Percentiles rank a stretch among this genome's conserved stretches.
Evolutionary conservation across 2,888 invertebrate genomes (phyloP).

Genomic region (Dyspetes luteomarginatus): DNA sequence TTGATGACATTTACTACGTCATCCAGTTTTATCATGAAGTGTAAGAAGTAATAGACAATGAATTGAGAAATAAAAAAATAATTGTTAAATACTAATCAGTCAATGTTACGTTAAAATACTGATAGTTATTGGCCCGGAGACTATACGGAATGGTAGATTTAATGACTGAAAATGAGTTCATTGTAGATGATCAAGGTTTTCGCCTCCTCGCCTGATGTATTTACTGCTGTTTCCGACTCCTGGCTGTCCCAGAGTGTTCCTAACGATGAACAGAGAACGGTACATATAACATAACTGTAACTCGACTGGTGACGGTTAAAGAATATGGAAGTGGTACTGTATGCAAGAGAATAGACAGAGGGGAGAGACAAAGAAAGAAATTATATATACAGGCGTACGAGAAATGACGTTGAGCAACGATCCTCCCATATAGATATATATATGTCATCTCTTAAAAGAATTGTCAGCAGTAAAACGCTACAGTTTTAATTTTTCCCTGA

Average conservation of each 20-base stretch:
- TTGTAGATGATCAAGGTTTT: background rate
- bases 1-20: background rate
- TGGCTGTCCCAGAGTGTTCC: background rate
- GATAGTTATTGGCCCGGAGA: background rate
- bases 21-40: background rate
- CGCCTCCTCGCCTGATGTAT: background rate
- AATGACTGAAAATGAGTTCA: background rate
- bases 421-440: background rate
- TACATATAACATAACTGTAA: conserved; percentile 53
- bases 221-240: background rate
- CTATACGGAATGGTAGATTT: background rate
- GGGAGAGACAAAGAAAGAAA: conserved; percentile 13
- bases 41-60: background rate
- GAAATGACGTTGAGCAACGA: background rate
- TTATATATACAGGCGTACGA: background rate
- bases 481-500: background rate
- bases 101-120: background rate
- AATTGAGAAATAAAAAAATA: background rate
- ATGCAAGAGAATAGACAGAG: conserved; percentile 5
- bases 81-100: background rate
- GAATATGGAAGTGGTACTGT: conserved; percentile 64
- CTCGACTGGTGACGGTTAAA: conserved; percentile 20
- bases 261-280: conserved; percentile 51
- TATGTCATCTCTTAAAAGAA: background rate
- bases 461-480: conserved; percentile 13